A percentile compares a stretch with the other conserved stretches of the same genome.
Conservation (phyloP, 2,113 vertebrate species). For the Brachionichthys hirsutus region DNA sequence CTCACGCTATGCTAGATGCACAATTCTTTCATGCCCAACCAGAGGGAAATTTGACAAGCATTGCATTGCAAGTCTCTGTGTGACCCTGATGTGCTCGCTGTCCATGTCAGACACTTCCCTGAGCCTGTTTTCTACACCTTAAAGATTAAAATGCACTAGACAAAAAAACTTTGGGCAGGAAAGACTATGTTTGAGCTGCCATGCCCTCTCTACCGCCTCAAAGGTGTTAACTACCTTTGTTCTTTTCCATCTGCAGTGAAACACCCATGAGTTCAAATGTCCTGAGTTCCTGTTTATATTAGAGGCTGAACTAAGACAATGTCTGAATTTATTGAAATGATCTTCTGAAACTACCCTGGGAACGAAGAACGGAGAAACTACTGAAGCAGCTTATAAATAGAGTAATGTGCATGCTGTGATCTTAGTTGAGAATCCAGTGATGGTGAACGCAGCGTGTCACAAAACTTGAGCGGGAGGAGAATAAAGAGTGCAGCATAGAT, state of each 20-base stretch:
- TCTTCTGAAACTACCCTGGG: slow-evolving; percentile 57
- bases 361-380: slow-evolving; percentile 19
- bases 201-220: slow-evolving; percentile 37
- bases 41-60: slow-evolving; percentile 56
- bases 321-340: slow-evolving; percentile 64
- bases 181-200: slow-evolving; percentile 39
- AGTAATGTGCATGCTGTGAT: slow-evolving; percentile 14
- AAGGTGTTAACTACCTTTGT: slow-evolving; percentile 54
- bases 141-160: slow-evolving; percentile 42
- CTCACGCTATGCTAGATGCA: slow-evolving; percentile 48
- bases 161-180: slow-evolving; percentile 42
- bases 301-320: slow-evolving; percentile 44
- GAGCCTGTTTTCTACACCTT: slow-evolving; percentile 46
- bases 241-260: slow-evolving; percentile 43
- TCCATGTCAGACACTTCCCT: slow-evolving; percentile 44
- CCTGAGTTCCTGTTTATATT: slow-evolving; percentile 55
- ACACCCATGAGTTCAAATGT: slow-evolving; percentile 43
- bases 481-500: slow-evolving; percentile 31
- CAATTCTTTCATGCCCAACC: slow-evolving; percentile 51
- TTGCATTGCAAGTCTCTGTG: slow-evolving; percentile 48
- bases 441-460: slow-evolving; percentile 14
- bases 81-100: slow-evolving; percentile 46
- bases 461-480: slow-evolving; percentile 12
- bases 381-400: slow-evolving; percentile 52
- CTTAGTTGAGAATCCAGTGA: slow-evolving; percentile 27